Conservation (phyloP, 2,797 vertebrate genomes). For the Liparis tanakae region DNA sequence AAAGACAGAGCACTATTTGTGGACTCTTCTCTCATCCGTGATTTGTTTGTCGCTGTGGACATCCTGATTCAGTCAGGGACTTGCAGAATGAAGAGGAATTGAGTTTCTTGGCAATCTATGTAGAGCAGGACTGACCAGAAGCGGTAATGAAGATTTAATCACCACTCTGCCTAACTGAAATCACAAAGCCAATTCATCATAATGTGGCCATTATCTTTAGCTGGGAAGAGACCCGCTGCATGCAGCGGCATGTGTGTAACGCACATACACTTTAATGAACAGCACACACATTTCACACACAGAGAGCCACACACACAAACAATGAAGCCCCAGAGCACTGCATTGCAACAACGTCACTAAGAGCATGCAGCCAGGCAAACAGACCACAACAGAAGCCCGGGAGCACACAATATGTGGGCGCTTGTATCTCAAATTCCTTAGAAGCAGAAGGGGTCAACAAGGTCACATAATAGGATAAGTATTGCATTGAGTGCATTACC, state of each 20-base stretch:
- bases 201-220: slow-evolving; percentile 68
- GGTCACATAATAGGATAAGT: slow-evolving; percentile 67
- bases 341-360: too few species aligned
- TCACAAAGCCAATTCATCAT: slow-evolving; percentile 77
- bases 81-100: slow-evolving; percentile 76
- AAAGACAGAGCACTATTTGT: slow-evolving; percentile 49
- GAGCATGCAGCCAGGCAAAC: slow-evolving; percentile 43
- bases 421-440: slow-evolving; percentile 71
- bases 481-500: slow-evolving; percentile 66
- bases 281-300: slow-evolving; percentile 4
- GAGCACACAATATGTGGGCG: slow-evolving; percentile 43
- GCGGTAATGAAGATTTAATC: slow-evolving; percentile 84
- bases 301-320: slow-evolving; percentile 11
- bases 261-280: slow-evolving; percentile 9
- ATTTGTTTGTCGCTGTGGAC: slow-evolving; percentile 67
- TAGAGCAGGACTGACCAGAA: slow-evolving; percentile 77
- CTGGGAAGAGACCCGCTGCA: slow-evolving; percentile 20
- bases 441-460: slow-evolving; percentile 61
- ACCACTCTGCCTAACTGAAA: slow-evolving; percentile 74
- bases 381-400: slow-evolving; percentile 35
- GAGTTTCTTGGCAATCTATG: slow-evolving; percentile 71
- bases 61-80: slow-evolving; percentile 75
- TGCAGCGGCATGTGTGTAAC: slow-evolving; percentile 13
- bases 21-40: slow-evolving; percentile 39
- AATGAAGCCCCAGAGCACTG: background rate